Evolutionary conservation across 2,888 invertebrate species (phyloP), one percentile per base, ranked within the genome.

Genomic region (Gari tellinella): DNA sequence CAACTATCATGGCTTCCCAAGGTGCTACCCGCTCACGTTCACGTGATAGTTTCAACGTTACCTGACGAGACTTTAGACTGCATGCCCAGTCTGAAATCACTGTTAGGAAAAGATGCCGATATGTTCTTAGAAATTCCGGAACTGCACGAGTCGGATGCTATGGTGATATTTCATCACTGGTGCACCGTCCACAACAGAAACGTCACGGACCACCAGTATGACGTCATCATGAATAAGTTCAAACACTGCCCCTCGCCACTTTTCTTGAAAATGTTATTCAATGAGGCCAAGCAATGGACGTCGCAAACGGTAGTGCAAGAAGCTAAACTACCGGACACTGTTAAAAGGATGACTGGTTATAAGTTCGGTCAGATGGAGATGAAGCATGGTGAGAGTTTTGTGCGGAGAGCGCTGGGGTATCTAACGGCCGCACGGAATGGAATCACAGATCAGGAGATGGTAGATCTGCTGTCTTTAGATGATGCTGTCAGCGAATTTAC

Each of bases 391-490:
- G 91, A 91, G 60, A 65, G 86, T 1, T 65, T 91, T 23, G 89
- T 88, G 0, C 68, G 89, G 7, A 74, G 91, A 67, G 94, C 96
- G 60, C 92, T 97, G 41, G 94, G 96, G 1, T 93, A 96, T 72
- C 92, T 97, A 67, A 94, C 95, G 0, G 95, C 95, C 2, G 94
- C 96, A 8, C 94, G 95, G 62, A 94, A 95, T 89, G 97, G 97
- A 1, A 93, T 97, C 51, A 95, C 95, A 21, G 96, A 96, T 88
- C 95, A 95, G 4, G 97, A 97, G 93, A 95, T 96, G 91, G 92
- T 96, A 86, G 96, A 92, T 64, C 74, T 92, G 2, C 81, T 92
- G 23, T 92, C 92, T 2, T 83, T 92, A 40, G 92, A 92, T 65
- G 91, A 89, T 14, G 82, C 77, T 19, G 86, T 87, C 0, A 85